Percentiles rank a stretch among this genome's conserved stretches.
phyloP scores from a whole-genome alignment of 2,888 invertebrate genomes.

The Pyrochroa serraticornis region DNA sequence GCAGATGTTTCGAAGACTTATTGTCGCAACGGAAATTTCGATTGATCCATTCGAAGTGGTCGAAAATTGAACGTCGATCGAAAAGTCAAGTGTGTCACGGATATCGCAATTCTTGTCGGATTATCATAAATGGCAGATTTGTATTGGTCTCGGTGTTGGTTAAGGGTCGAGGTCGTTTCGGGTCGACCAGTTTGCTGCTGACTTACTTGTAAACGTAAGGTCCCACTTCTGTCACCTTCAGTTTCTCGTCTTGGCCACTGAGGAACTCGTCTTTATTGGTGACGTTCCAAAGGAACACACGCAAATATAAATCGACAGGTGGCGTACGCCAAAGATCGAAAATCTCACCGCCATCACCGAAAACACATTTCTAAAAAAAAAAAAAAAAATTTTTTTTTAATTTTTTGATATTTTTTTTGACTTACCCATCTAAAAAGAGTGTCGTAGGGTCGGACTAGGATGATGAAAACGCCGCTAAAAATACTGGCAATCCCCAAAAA shows the following conservation, averaged over 20 bases:
- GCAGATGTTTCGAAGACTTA: no score
- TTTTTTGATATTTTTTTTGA: not conserved
- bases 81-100: no score
- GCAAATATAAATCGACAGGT: slow-evolving; percentile 77
- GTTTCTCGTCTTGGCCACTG: slow-evolving; percentile 69
- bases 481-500: slow-evolving; percentile 72
- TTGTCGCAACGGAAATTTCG: no score
- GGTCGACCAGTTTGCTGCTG: not conserved
- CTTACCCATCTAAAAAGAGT: slow-evolving; percentile 75
- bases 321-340: slow-evolving; percentile 84
- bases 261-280: slow-evolving; percentile 82
- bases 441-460: slow-evolving; percentile 75
- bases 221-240: slow-evolving; percentile 78
- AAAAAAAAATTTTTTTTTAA: not conserved
- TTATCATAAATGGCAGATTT: no score
- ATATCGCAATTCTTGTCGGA: no score
- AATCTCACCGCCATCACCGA: slow-evolving; percentile 79
- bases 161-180: slow-evolving; percentile 1
- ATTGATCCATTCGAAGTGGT: no score
- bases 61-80: no score
- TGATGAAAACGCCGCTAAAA: slow-evolving; percentile 68
- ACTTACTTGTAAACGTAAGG: slow-evolving; percentile 89
- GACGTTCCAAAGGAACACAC: slow-evolving; percentile 82
- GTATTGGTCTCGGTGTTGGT: not conserved
- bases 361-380: slow-evolving; percentile 70